Base-by-base conservation (phyloP, 2,888 invertebrate species). In the Drosophila yooni region DNA sequence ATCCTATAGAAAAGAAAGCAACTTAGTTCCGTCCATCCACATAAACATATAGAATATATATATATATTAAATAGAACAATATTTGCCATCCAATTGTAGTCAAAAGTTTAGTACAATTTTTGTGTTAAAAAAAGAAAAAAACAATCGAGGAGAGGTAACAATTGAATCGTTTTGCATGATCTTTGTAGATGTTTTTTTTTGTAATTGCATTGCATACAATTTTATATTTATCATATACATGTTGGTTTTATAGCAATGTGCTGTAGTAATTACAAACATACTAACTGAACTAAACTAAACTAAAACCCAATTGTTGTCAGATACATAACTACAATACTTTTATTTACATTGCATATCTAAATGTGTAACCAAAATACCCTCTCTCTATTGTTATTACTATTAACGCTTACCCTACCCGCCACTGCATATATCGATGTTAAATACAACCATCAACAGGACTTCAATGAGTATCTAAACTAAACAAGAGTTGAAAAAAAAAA, bases 391-490 rank as follows among this genome's bases (percentile, higher is more conserved):
- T 46, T 88, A 81, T 91, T 84, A 89, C 74, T 82, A 83, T 91
- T 89, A 91, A 91, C 83, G 91, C 91, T 92, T 91, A 73, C 91
- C 91, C 91, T 82, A 91, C 79, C 91, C 81, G 88, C 91, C 90
- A 91, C 90, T 88, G 83, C 91, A 89, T 87, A 80, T 83, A 82
- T 91, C 82, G 84, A 88, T 80, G 89, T 83, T 81, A 86, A 46
- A 79, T 81, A 90, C 88, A 80, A 87, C 81, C 75, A 85, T 76
- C 79, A 81, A 87, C 89, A 93, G 93, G 93, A 93, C 92, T 93
- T 93, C 92, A 93, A 93, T 93, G 93, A 93, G 91, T 93, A 93
- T 91, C 91, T 93, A 77, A 93, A 93, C 89, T 93, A 76, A 80
- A 82, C 56, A 70, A 89, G 48, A 79, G 18, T 46, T 54, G 6